Conservation (phyloP, 2,113 vertebrate genomes). For the Ceratotherium simum region DNA sequence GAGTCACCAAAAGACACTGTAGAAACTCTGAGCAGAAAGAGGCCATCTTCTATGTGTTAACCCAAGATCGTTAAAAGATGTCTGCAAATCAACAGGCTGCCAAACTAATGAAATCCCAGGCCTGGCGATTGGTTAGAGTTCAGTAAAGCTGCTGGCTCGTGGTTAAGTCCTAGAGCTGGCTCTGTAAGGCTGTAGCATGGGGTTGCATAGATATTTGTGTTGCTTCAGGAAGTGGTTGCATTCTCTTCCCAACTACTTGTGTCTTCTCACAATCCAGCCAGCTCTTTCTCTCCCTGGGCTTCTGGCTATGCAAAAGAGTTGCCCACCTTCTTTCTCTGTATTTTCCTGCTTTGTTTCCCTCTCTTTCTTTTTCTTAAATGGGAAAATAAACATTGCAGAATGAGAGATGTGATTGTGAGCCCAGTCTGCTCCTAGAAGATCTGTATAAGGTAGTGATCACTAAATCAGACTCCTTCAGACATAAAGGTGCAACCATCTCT, state of each 20-base stretch:
- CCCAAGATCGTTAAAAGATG: neutral
- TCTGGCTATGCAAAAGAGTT: neutral
- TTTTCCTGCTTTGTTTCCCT: neutral
- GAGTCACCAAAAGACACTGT: neutral
- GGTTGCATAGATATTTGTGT: neutral
- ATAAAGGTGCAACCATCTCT: neutral
- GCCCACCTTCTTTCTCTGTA: slow-evolving; percentile 11
- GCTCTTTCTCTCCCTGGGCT: neutral
- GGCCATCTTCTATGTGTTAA: neutral
- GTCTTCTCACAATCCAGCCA: neutral
- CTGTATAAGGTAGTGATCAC: neutral
- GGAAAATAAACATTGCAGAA: slow-evolving; percentile 57
- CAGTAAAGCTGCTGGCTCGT: neutral
- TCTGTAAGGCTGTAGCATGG: neutral
- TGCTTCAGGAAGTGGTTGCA: neutral
- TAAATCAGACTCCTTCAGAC: neutral
- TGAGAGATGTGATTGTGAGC: slow-evolving; percentile 1
- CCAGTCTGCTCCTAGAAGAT: neutral
- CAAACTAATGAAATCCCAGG: neutral
- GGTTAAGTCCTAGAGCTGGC: neutral
- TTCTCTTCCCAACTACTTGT: slow-evolving; percentile 11
- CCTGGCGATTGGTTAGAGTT: neutral
- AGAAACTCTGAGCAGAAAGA: neutral
- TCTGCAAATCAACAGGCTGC: neutral
- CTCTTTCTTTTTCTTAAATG: neutral